These are phyloP conservation scores for Leucopsar rothschildi DNA, from an alignment of 2,113 vertebrate genomes.

Conservation along the genomic window DNA sequence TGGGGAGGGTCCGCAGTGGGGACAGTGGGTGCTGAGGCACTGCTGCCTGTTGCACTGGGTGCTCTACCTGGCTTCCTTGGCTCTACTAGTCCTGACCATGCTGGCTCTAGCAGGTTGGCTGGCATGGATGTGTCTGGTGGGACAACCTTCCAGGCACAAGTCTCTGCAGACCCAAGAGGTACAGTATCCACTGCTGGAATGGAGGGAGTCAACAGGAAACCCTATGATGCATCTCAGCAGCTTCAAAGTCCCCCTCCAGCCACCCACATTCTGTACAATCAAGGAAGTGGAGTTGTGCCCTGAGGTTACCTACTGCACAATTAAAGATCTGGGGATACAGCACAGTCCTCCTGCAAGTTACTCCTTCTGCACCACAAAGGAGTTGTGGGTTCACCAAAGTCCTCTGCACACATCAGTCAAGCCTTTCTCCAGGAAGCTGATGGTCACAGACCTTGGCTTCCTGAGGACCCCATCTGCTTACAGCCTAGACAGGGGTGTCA, in stretches of 20 bases:
- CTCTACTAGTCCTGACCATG: background rate
- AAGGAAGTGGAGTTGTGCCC: constrained; percentile 39
- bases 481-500: background rate
- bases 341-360: background rate
- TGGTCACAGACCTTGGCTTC: background rate
- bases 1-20: background rate
- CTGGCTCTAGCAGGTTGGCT: background rate
- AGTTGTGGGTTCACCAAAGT: constrained; percentile 1
- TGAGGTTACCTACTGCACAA: constrained; percentile 16
- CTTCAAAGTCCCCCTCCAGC: background rate
- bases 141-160: background rate
- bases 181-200: background rate
- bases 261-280: constrained; percentile 13
- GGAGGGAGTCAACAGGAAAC: background rate
- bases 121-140: background rate
- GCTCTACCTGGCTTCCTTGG: constrained; percentile 1
- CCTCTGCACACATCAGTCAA: background rate
- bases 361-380: constrained; percentile 39
- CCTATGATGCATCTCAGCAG: background rate
- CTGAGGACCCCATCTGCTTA: background rate
- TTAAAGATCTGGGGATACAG: constrained; percentile 27
- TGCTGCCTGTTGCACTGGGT: constrained; percentile 39
- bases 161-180: background rate
- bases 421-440: background rate
- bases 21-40: background rate